phyloP scores from a whole-genome alignment of 2,113 vertebrate species.

The Lagenorhynchus albirostris region DNA sequence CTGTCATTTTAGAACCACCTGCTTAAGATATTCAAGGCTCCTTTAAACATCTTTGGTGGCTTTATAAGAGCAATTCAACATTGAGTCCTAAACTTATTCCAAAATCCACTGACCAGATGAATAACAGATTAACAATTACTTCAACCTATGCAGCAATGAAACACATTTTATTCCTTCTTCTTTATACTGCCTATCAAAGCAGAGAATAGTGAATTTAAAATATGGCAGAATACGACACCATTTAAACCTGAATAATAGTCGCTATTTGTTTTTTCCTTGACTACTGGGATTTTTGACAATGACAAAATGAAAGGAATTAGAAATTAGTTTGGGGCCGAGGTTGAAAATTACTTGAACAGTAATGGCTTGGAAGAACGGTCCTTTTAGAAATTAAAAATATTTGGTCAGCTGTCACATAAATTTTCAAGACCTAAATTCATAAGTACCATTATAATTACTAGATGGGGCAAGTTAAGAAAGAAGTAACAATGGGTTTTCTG shows the following conservation, averaged over 20 bases:
- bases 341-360: slow-evolving; percentile 46
- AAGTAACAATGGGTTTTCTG: background rate
- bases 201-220: slow-evolving; percentile 1
- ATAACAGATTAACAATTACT: background rate
- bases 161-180: slow-evolving; percentile 1
- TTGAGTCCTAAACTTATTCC: background rate
- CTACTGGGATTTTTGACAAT: slow-evolving; percentile 11
- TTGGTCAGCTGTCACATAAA: slow-evolving; percentile 11
- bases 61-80: background rate
- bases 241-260: background rate
- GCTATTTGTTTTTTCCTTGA: slow-evolving; percentile 11
- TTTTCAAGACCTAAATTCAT: slow-evolving; percentile 22
- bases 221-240: background rate
- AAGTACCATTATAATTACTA: slow-evolving; percentile 21
- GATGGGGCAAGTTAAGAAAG: background rate
- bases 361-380: slow-evolving; percentile 5
- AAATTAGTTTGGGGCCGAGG: slow-evolving; percentile 39
- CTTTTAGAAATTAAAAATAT: slow-evolving; percentile 53
- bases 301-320: slow-evolving; percentile 34
- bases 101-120: background rate
- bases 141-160: background rate
- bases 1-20: background rate
- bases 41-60: background rate
- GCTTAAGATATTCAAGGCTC: background rate
- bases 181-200: background rate